Evolutionary conservation across 2,888 invertebrate genomes (phyloP), one percentile per base, ranked within the genome.

Genomic region (Ditylenchus weischeri): DNA sequence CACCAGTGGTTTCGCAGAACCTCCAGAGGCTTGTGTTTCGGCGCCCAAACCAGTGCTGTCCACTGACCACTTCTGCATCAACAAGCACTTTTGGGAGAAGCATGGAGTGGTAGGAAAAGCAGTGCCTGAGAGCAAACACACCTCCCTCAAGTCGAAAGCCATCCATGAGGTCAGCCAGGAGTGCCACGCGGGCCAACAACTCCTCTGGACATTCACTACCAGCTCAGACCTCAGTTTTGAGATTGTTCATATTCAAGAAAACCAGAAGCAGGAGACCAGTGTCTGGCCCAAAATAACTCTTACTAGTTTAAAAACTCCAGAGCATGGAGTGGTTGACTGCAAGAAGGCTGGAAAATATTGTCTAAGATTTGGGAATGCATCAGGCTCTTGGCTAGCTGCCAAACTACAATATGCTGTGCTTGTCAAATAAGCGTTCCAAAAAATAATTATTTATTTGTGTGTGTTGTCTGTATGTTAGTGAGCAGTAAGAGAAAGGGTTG

Each of bases 151-250:
- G 64, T 43, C 66, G 15, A 74, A 72, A 57, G 47, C 64, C 36
- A 36, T 57, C 18, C 68, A 70, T 62, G 72, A 72, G 61, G 61
- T 72, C 54, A 54, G 11, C 54, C 21, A 29, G 10, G 54, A 54
- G 54, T 66, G 74, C 23, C 63, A 70, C 0, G 65, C 68, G 23
- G 62, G 77, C 35, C 71, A 75, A 29, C 47, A 59, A 51, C 72
- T 79, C 35, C 58, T 77, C 57, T 79, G 79, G 79, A 72, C 70
- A 66, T 80, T 78, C 70, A 77, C 77, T 36, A 61, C 75, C 18
- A 75, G 74, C 57, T 74, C 76, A n/a, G 80, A 80, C 65, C 43
- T 79, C 59, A 69, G 74, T 35, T 80, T 80, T 67, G 79, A 79
- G 64, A 76, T 80, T 38, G 71, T 76, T 15, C 66, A 66, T 23